Base-by-base conservation (phyloP, 2,113 vertebrate species). In the Tauraco erythrolophus region DNA sequence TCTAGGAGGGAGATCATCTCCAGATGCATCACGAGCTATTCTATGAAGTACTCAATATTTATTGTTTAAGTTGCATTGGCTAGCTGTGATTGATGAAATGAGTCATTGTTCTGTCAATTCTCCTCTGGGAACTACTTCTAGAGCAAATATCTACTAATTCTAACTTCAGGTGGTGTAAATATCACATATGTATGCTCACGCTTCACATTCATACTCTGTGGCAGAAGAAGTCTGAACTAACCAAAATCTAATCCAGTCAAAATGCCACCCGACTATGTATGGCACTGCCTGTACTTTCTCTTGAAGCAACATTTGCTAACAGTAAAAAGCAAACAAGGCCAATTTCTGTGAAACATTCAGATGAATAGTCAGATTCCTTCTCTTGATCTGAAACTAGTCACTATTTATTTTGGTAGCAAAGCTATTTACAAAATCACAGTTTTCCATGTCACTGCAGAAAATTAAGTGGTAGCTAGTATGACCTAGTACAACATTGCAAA, bases 11-110 rank as follows among this genome's bases (percentile, higher is more conserved):
- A 94, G 76, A 92, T 92, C 91, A 94, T 94, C 72, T 95, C 72
- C 89, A 97, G 68, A 95, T 41, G 61, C 76, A 97, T 68, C 83
- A 89, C 5, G 9, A 91, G 80, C 80, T 84, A 62, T 60, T 82
- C 91, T 79, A 60, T n/a, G 56, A 92, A 95, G 27, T 92, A 45
- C 27, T 95, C 85, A 76, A 62, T 91, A 81, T 91, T 92, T 95
- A 91, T 89, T 9, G 8, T 37, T 96, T 94, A 22, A 68, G 43
- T 77, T 89, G 60, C 70, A 94, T 92, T 88, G 68, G 51, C 45
- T 60, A 83, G 76, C n/a, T 91, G 6, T 87, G 77, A 94, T 84
- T 89, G 95, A 94, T 84, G 56, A 84, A 91, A 84, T 71, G 79
- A 94, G 57, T 94, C 80, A 46, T 54, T 61, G 24, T 78, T 87